Evolutionary conservation across 1,140 invertebrate genomes (phyloP).

Genomic region (Caerostris extrusa): DNA sequence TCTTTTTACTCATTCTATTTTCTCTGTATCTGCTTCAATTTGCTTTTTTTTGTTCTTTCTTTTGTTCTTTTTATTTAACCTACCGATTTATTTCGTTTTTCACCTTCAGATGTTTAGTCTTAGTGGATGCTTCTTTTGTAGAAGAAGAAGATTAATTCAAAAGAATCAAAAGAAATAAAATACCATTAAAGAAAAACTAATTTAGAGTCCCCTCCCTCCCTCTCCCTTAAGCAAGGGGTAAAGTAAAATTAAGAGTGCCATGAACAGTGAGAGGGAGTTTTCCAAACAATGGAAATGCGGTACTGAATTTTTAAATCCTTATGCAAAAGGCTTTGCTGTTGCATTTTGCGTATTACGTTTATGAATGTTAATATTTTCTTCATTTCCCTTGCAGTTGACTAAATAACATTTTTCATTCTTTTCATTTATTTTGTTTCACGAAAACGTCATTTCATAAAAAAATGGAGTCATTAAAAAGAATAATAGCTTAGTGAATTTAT

Average conservation of each 20-base stretch:
- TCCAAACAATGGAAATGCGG: constrained; percentile 7
- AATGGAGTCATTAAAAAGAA: too few relatives aligned
- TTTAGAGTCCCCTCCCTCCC: not conserved
- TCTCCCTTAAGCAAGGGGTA: not conserved
- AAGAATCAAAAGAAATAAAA: constrained; percentile 2
- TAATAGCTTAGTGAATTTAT: too few relatives aligned
- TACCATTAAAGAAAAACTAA: constrained; percentile 46
- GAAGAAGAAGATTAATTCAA: not conserved
- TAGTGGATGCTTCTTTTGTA: not conserved
- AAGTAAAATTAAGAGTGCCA: constrained; percentile 25
- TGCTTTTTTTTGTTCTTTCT: constrained; percentile 12
- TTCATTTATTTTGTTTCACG: too few relatives aligned
- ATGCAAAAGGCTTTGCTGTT: not conserved
- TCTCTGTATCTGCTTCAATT: constrained; percentile 68
- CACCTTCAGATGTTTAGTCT: constrained; percentile 67
- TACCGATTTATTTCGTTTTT: constrained; percentile 63
- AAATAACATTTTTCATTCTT: not conserved
- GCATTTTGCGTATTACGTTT: not conserved
- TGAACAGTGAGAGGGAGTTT: not conserved
- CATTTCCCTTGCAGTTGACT: not conserved
- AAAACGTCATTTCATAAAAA: too few relatives aligned
- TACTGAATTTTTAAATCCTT: not conserved
- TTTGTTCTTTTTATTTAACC: constrained; percentile 3
- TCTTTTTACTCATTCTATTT: constrained; percentile 56
- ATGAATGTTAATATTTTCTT: constrained; percentile 10